Evolutionary conservation across 2,113 vertebrate genomes (phyloP).

Genomic region (Rhombomys opimus): DNA sequence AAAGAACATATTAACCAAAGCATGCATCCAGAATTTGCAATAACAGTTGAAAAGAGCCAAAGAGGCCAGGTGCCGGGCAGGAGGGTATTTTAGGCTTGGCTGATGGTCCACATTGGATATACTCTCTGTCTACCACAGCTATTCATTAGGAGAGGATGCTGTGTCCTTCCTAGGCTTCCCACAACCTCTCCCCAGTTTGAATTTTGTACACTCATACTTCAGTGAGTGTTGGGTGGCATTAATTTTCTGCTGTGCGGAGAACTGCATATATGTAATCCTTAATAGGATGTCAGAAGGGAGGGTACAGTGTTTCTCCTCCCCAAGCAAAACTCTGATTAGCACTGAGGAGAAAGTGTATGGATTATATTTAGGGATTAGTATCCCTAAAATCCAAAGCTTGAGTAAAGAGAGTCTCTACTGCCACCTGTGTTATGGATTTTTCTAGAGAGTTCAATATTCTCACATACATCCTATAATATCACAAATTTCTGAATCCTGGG

Average conservation of each 20-base stretch:
- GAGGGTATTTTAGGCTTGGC: slow-evolving; percentile 78
- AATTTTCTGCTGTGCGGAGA: not conserved
- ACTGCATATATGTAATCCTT: not conserved
- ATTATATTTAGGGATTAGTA: not conserved
- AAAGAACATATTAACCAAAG: slow-evolving; percentile 67
- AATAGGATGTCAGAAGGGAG: not conserved
- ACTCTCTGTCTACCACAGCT: slow-evolving; percentile 52
- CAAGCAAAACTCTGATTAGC: not conserved
- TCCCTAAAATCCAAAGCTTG: not conserved
- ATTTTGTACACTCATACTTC: not conserved
- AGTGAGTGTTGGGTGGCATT: not conserved
- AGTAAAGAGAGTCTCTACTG: not conserved
- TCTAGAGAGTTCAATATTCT: not conserved
- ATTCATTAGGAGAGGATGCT: slow-evolving; percentile 37
- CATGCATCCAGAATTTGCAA: slow-evolving; percentile 71
- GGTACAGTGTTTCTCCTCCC: not conserved
- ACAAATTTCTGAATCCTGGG: not conserved
- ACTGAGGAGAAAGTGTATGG: not conserved
- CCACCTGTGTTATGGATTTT: not conserved
- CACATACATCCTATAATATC: not conserved
- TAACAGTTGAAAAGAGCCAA: slow-evolving; percentile 74
- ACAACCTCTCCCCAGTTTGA: not conserved
- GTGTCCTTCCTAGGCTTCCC: not conserved
- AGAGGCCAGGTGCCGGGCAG: slow-evolving; percentile 81
- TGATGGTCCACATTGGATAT: slow-evolving; percentile 67